Conservation (phyloP, 2,888 invertebrate species). For the Allolobophora icterica region DNA sequence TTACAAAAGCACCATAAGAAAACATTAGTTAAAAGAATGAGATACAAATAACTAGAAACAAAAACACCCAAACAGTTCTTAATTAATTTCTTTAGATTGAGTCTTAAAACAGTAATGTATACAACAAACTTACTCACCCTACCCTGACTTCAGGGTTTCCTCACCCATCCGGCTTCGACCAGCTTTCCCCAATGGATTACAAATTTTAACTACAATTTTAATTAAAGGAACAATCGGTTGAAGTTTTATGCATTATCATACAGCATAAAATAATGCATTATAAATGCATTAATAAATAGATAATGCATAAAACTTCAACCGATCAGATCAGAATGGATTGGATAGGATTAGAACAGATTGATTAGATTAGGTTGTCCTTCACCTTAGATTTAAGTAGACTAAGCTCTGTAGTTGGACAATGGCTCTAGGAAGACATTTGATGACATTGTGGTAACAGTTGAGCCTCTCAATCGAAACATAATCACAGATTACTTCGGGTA, state of each 20-base stretch:
- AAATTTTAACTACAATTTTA: too few species aligned
- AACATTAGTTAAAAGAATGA: not conserved
- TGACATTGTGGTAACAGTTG: conserved; percentile 86
- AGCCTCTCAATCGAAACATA: conserved; percentile 87
- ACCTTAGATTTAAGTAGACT: conserved; percentile 88
- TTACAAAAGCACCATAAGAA: not conserved
- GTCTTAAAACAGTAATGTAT: too few species aligned
- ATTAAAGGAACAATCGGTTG: not conserved
- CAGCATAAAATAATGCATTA: too few species aligned
- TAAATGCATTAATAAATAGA: too few species aligned
- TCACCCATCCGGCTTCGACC: too few species aligned
- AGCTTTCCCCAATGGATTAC: too few species aligned
- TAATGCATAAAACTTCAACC: too few species aligned
- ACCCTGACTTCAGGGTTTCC: too few species aligned
- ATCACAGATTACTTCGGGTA: conserved; percentile 86
- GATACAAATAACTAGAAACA: not conserved
- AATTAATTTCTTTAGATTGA: too few species aligned
- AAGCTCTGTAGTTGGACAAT: conserved; percentile 83
- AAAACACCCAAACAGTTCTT: too few species aligned
- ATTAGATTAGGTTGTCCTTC: conserved; percentile 43
- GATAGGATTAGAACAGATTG: not conserved
- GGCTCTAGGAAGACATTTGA: conserved; percentile 84
- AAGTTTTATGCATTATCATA: not conserved
- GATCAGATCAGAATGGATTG: too few species aligned
- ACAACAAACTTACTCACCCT: too few species aligned